A percentile compares a stretch with the other conserved stretches of the same genome.
Conservation (phyloP, 1,140 invertebrate genomes). For the Calycopis cecrops region DNA sequence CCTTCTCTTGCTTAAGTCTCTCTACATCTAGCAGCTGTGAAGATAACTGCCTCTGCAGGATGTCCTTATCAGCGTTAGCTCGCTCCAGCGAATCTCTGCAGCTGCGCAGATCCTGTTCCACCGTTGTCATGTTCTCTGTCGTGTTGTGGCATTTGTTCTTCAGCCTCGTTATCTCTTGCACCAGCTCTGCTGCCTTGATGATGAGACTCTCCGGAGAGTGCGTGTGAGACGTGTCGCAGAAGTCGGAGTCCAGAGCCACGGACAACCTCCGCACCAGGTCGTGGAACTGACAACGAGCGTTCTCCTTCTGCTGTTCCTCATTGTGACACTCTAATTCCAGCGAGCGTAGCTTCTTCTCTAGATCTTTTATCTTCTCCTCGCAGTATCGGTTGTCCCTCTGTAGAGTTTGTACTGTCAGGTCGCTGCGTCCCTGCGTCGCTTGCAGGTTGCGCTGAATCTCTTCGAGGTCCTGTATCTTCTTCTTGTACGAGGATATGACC, state of each 20-base stretch:
- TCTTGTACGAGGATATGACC: slow-evolving; percentile 84
- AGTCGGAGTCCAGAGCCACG: slow-evolving; percentile 80
- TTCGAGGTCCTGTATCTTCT: slow-evolving; percentile 86
- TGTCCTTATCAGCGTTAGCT: slow-evolving; percentile 79
- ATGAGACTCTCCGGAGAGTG: slow-evolving; percentile 80
- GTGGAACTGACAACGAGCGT: slow-evolving; percentile 78
- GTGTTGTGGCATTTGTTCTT: slow-evolving; percentile 76
- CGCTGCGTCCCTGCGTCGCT: slow-evolving; percentile 78
- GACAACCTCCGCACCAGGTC: slow-evolving; percentile 82
- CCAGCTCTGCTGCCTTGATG: slow-evolving; percentile 82
- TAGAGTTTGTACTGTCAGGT: slow-evolving; percentile 82
- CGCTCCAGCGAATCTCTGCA: slow-evolving; percentile 81
- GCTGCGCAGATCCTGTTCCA: slow-evolving; percentile 80
- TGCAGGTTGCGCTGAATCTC: slow-evolving; percentile 82
- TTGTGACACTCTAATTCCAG: slow-evolving; percentile 81
- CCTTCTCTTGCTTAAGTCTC: slow-evolving; percentile 81
- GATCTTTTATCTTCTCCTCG: slow-evolving; percentile 84
- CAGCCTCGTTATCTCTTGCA: slow-evolving; percentile 78
- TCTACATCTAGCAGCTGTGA: slow-evolving; percentile 80
- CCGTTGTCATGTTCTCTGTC: slow-evolving; percentile 77
- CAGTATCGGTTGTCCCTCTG: slow-evolving; percentile 84
- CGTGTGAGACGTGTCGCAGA: slow-evolving; percentile 77
- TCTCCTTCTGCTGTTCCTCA: slow-evolving; percentile 81
- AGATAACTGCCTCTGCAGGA: slow-evolving; percentile 80
- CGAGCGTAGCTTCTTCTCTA: slow-evolving; percentile 82